phyloP scores from a whole-genome alignment of 2,888 invertebrate species.

The Nipponacmea schrenckii region DNA sequence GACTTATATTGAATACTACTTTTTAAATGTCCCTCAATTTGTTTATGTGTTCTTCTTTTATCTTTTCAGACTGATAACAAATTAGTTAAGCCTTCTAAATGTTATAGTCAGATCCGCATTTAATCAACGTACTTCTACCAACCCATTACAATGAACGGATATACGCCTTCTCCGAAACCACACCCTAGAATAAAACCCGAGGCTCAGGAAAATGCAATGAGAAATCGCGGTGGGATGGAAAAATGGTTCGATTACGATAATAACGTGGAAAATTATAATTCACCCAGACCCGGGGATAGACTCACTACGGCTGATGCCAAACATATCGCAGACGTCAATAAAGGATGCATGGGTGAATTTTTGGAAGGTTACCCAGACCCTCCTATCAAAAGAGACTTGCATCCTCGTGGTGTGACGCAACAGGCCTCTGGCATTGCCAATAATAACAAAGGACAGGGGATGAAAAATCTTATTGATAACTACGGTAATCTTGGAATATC shows the following conservation, averaged over 20 bases:
- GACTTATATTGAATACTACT: no score
- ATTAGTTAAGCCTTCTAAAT: no score
- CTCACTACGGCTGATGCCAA: slow-evolving; percentile 41
- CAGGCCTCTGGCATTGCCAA: slow-evolving; percentile 49
- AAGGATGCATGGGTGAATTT: slow-evolving; percentile 52
- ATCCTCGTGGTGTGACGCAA: slow-evolving; percentile 49
- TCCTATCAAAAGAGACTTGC: slow-evolving; percentile 39
- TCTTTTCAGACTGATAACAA: no score
- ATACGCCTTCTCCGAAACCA: slow-evolving; percentile 43
- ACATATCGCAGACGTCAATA: slow-evolving; percentile 46
- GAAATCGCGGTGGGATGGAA: slow-evolving; percentile 37
- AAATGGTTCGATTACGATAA: slow-evolving; percentile 46
- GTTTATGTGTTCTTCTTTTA: no score
- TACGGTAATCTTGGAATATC: slow-evolving; percentile 48
- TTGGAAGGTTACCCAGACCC: slow-evolving; percentile 58
- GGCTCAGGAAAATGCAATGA: slow-evolving; percentile 46
- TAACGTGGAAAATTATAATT: slow-evolving; percentile 40
- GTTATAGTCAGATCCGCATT: no score
- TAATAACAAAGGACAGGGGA: slow-evolving; percentile 51
- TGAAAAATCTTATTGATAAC: slow-evolving; percentile 55
- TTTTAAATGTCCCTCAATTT: no score
- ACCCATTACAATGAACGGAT: slow-evolving; percentile 37
- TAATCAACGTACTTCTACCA: no score
- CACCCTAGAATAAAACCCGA: slow-evolving; percentile 51
- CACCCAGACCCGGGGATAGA: slow-evolving; percentile 45